phyloP scores from a whole-genome alignment of 2,113 vertebrate species.

The Lampris incognitus region DNA sequence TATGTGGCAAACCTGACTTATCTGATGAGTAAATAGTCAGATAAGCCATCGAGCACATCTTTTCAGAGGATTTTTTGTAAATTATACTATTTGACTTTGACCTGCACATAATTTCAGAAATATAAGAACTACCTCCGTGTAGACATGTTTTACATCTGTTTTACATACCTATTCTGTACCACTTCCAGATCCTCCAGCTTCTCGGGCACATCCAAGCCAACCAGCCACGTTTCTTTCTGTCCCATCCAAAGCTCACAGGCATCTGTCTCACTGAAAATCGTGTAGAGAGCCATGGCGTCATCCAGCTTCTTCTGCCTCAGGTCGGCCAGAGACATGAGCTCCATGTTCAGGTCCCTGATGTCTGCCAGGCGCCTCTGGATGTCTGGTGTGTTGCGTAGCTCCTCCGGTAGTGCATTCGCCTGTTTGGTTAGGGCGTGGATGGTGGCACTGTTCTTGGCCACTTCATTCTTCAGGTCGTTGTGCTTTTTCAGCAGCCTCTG shows the following conservation, averaged over 20 bases:
- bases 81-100: background rate
- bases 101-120: background rate
- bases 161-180: constrained; percentile 90
- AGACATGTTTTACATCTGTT: background rate
- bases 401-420: constrained; percentile 87
- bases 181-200: constrained; percentile 95
- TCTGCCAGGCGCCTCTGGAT: constrained; percentile 85
- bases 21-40: too few relatives aligned
- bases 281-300: constrained; percentile 91
- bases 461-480: constrained; percentile 85
- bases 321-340: constrained; percentile 87
- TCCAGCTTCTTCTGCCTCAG: constrained; percentile 87
- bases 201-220: constrained; percentile 88
- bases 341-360: constrained; percentile 86
- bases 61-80: background rate
- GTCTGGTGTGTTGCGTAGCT: constrained; percentile 88
- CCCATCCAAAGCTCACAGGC: constrained; percentile 97
- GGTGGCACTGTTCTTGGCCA: constrained; percentile 82
- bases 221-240: constrained; percentile 95
- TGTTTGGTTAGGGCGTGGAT: constrained; percentile 86
- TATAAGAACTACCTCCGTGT: too few relatives aligned
- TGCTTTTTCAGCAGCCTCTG: constrained; percentile 88
- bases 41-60: too few relatives aligned
- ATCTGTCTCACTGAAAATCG: constrained; percentile 93
- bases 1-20: too few relatives aligned